phyloP scores from a whole-genome alignment of 2,797 vertebrate genomes.

The Nyctalus aviator region DNA sequence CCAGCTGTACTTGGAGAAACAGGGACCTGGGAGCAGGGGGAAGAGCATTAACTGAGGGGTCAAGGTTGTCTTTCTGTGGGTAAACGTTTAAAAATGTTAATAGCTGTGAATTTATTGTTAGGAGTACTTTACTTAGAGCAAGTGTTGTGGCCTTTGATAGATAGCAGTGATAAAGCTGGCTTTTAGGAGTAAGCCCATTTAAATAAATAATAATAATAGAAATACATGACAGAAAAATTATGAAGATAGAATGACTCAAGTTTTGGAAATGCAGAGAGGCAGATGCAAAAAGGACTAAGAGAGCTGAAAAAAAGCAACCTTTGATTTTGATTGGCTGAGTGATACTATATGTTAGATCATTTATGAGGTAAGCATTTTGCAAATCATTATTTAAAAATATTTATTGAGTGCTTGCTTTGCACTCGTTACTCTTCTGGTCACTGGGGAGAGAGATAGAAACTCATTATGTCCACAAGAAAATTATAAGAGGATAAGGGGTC shows the following conservation, averaged over 20 bases:
- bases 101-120: constrained; percentile 5
- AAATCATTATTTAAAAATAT: neutral
- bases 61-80: neutral
- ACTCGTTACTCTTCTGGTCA: neutral
- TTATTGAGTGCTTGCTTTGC: neutral
- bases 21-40: neutral
- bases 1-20: neutral
- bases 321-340: neutral
- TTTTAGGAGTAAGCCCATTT: neutral
- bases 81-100: neutral
- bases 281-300: neutral
- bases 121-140: neutral
- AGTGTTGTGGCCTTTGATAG: neutral
- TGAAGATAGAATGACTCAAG: neutral
- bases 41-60: neutral
- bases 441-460: neutral
- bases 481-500: neutral
- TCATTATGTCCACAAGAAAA: neutral
- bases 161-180: neutral
- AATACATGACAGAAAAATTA: constrained; percentile 4
- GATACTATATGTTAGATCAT: neutral
- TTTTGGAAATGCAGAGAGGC: constrained; percentile 30
- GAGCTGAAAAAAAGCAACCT: neutral
- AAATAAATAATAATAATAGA: neutral
- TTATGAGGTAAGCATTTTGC: neutral